Base-by-base conservation (phyloP, 2,888 invertebrate species). In the Cheilosia vernalis region DNA sequence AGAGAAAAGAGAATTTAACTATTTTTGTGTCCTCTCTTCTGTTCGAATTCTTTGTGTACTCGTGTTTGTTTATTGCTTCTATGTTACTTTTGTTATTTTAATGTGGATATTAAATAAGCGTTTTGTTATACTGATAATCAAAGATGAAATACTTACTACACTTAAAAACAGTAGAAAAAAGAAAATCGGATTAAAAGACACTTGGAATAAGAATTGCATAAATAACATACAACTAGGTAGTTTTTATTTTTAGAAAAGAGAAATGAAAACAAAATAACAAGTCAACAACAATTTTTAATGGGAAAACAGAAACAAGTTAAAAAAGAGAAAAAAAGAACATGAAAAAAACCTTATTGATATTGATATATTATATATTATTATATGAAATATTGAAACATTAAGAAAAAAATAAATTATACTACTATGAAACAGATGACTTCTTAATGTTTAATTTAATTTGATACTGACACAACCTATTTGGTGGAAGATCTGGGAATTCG, bases 351-450 rank as follows among this genome's bases (percentile, higher is more conserved):
- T 64, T 76, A 85, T 76, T 85, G 80, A 85, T 85, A 85, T 73
- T 66, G 64, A 80, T 79, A 79, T 85, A 83, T 83, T 85, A 83
- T 83, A 85, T 85, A 85, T 81, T 85, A 85, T 81, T 85, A 85
- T 85, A 77, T 85, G 51, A 81, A 81, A 77, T 81, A 81, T 81
- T 85, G 76, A 80, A 76, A 74, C 67, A 77, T 51, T 81, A 66
- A 67, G 70, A 27, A 72, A 74, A 83, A 85, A 85, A 81, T 81
- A 85, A 85, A 85, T 85, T 81, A 85, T 85, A 85, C 85, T 81
- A 85, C 67, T 84, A 80, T 84, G 66, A 60, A 42, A 70, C 30
- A n/a, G 27, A 19, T n/a, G 10, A 21, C 3, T n/a, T 69, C 44
- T 30, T 42, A 21, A 44, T 53, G 24, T 33, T 55, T 30, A 10